Percentiles rank a stretch among this genome's conserved stretches.
Evolutionary conservation across 1,140 invertebrate species (phyloP).

Genomic region (Papilio xuthus): DNA sequence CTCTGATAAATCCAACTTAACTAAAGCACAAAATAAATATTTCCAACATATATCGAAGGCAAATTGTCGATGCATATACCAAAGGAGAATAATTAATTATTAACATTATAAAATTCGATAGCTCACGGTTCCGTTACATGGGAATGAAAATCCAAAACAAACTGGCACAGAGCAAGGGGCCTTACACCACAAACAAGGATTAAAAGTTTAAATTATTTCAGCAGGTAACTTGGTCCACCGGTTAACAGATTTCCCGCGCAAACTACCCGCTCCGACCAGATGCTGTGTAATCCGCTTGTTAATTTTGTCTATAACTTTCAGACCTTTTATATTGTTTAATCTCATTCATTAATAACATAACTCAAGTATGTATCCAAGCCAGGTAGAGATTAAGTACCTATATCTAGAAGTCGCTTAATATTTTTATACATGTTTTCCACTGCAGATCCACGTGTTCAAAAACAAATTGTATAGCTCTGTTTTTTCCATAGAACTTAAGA

Average conservation of each 20-base stretch:
- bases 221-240: conserved; percentile 33
- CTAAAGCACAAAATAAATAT: too few relatives aligned
- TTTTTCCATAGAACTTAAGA: too few relatives aligned
- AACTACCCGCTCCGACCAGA: conserved; percentile 33
- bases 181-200: conserved; percentile 56
- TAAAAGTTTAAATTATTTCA: conserved; percentile 73
- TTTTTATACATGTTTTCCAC: too few relatives aligned
- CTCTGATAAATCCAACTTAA: too few relatives aligned
- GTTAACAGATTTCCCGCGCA: conserved; percentile 54
- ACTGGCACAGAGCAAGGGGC: conserved; percentile 4
- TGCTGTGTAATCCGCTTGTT: conserved; percentile 34
- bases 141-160: conserved; percentile 38
- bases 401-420: too few relatives aligned
- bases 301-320: conserved; percentile 11
- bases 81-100: background rate
- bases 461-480: too few relatives aligned
- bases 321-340: conserved; percentile 22
- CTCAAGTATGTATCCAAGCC: too few relatives aligned
- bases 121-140: background rate
- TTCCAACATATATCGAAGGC: too few relatives aligned
- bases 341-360: background rate
- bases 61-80: too few relatives aligned
- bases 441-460: too few relatives aligned
- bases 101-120: background rate
- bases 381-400: too few relatives aligned